These are phyloP conservation scores for Gallinago media DNA, from an alignment of 2,113 vertebrate species.

Conservation along the genomic window DNA sequence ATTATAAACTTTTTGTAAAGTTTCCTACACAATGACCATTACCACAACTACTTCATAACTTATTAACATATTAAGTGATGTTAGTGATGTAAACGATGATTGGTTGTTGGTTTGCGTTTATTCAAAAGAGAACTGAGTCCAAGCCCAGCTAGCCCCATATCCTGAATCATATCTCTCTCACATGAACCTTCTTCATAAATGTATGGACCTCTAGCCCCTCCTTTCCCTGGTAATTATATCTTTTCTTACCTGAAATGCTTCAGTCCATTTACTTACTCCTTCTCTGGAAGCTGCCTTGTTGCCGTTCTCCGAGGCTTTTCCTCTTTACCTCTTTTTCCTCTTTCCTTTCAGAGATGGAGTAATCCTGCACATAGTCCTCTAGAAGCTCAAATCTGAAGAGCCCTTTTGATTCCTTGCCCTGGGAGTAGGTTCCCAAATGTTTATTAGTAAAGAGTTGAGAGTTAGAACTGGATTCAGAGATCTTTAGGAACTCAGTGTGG, in stretches of 20 bases:
- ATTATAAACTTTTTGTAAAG: not conserved
- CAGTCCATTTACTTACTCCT: not conserved
- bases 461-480: not conserved
- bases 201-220: not conserved
- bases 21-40: not conserved
- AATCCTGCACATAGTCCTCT: not conserved
- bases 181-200: not conserved
- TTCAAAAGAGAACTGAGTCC: not conserved
- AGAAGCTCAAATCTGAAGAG: not conserved
- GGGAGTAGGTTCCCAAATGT: not conserved
- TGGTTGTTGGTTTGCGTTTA: not conserved
- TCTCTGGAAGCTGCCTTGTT: rapidly evolving
- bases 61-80: not conserved
- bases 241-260: not conserved
- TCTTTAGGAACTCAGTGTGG: not conserved
- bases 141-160: not conserved
- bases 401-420: not conserved
- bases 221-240: not conserved
- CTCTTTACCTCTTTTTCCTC: not conserved
- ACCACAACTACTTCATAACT: not conserved
- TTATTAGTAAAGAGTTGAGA: not conserved
- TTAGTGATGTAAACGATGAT: not conserved
- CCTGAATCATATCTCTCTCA: not conserved
- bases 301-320: not conserved
- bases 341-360: not conserved